These are phyloP conservation scores for Meteorus cinctellus DNA, from an alignment of 2,888 invertebrate species.

Conservation along the genomic window DNA sequence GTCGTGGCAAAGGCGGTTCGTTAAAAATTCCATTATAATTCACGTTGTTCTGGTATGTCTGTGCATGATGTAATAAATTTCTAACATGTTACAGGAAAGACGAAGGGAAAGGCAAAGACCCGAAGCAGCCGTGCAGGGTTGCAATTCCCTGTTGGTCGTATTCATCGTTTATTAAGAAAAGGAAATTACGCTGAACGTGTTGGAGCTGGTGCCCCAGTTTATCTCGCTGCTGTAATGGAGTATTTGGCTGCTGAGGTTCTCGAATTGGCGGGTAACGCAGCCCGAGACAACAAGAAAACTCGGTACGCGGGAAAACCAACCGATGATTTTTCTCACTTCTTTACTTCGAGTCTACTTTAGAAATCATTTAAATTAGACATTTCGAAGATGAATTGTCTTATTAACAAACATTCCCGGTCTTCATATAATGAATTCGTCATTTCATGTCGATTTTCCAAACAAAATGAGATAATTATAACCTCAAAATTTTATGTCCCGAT, in stretches of 20 bases:
- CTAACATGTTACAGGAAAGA: slow-evolving; percentile 47
- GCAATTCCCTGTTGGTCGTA: slow-evolving; percentile 76
- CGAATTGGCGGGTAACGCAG: slow-evolving; percentile 79
- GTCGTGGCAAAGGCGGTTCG: slow-evolving; percentile 65
- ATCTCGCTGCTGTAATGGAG: slow-evolving; percentile 78
- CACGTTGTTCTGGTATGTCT: too few species aligned
- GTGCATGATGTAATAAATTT: too few species aligned
- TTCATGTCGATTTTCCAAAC: background rate
- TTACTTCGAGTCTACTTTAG: too few species aligned
- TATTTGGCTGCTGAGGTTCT: slow-evolving; percentile 82
- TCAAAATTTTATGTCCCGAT: background rate
- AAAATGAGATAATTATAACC: background rate
- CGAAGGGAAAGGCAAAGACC: slow-evolving; percentile 67
- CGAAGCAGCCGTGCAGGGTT: slow-evolving; percentile 76
- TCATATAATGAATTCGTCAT: background rate
- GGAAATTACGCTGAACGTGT: slow-evolving; percentile 79
- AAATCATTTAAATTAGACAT: background rate
- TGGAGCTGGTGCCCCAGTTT: slow-evolving; percentile 76
- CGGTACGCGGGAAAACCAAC: slow-evolving; percentile 67
- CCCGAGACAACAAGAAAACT: slow-evolving; percentile 80
- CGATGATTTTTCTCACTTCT: background rate
- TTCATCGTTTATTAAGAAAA: slow-evolving; percentile 77
- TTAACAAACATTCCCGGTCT: background rate
- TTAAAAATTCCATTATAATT: background rate
- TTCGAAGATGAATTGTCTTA: background rate